Percentiles rank a stretch among this genome's conserved stretches.
These are phyloP conservation scores for Spialia ferax DNA, from an alignment of 2,888 invertebrate genomes.

Conservation along the genomic window DNA sequence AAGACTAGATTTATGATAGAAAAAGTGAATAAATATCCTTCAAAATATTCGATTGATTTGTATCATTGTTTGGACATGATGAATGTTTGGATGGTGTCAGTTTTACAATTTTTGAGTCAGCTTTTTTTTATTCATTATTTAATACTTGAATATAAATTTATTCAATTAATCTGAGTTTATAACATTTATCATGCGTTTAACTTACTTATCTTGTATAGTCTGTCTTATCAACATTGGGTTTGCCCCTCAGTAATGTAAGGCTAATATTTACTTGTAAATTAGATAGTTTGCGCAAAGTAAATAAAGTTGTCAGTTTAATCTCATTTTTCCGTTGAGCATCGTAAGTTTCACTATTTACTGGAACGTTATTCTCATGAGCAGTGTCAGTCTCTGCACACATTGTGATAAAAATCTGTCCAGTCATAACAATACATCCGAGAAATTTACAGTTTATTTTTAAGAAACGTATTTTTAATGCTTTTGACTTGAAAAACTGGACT, in stretches of 20 bases:
- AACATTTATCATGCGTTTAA: background rate
- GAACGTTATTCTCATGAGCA: constrained; percentile 18
- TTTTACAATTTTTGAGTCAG: no score
- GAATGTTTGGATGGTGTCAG: no score
- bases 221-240: background rate
- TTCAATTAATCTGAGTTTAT: background rate
- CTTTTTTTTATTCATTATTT: no score
- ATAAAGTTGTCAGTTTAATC: constrained; percentile 27
- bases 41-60: background rate
- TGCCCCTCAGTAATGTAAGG: background rate
- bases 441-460: constrained; percentile 16
- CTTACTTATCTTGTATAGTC: background rate
- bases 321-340: constrained; percentile 17
- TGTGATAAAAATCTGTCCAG: constrained; percentile 26
- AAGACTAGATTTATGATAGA: constrained; percentile 2
- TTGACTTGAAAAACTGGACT: constrained; percentile 15
- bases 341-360: constrained; percentile 3
- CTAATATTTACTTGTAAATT: constrained; percentile 16
- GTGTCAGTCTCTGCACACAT: constrained; percentile 16
- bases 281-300: background rate
- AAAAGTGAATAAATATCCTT: background rate
- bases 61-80: no score
- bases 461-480: constrained; percentile 8
- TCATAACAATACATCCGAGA: constrained; percentile 5
- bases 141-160: background rate